Evolutionary conservation across 2,888 invertebrate species (phyloP).

Genomic region (Ypsolopha sequella): DNA sequence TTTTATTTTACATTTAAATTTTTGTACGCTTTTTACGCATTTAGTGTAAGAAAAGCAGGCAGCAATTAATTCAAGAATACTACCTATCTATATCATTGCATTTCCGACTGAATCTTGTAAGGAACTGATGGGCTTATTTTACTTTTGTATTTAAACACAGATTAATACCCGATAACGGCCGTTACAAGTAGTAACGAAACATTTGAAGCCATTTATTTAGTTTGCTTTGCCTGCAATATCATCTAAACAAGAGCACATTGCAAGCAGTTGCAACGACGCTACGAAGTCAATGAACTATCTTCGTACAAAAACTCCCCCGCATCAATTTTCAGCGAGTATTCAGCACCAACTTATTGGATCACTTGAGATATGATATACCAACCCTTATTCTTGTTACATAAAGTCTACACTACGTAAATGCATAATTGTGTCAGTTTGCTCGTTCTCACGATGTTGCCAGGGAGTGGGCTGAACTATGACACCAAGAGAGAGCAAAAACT

Average conservation of each 20-base stretch:
- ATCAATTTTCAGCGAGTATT: conserved; percentile 46
- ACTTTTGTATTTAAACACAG: no score
- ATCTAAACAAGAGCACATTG: conserved; percentile 12
- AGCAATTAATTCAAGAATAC: no score
- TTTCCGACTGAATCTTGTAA: not conserved
- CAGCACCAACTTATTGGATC: not conserved
- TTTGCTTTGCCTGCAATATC: not conserved
- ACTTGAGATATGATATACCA: no score
- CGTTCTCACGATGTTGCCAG: conserved; percentile 27
- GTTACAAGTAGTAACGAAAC: no score
- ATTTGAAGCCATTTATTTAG: no score
- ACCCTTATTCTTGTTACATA: no score
- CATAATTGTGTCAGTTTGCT: not conserved
- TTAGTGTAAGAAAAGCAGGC: no score
- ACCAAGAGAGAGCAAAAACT: conserved; percentile 38
- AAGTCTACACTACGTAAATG: no score
- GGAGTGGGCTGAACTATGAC: conserved; percentile 49
- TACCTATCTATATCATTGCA: no score
- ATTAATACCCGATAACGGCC: no score
- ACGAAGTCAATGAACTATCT: conserved; percentile 46
- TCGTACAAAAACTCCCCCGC: conserved; percentile 64
- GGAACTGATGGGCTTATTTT: not conserved
- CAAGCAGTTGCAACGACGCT: conserved; percentile 28
- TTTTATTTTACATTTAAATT: no score
- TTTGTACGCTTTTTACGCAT: no score